Base-by-base conservation (phyloP, 2,888 invertebrate genomes). In the Troides aeacus region DNA sequence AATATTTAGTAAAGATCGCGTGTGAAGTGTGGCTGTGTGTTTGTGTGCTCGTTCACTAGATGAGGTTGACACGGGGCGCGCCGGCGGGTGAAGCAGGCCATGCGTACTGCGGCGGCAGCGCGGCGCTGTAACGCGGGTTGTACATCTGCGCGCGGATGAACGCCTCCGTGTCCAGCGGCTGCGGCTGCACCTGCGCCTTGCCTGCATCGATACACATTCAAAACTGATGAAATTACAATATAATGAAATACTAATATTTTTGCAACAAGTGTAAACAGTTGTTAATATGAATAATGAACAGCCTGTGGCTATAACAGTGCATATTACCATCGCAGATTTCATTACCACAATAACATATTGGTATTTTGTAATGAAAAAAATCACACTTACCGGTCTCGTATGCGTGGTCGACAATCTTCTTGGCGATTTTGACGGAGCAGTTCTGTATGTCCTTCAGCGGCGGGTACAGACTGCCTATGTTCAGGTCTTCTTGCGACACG, bases 381-480 rank as follows among this genome's bases (percentile, higher is more conserved):
- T 24, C 15, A 42, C 12, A 5, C 50, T 65, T 89, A 96, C 97
- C 94, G 75, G 94, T 94, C 76, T 93, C 89, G 85, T 97, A 99
- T 1, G 97, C 97, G 84, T 96, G 96, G 68, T 97, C 95, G 64
- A 97, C 95, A 69, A 99, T 89, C 81, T 94, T 94, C 57, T 94
- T 94, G 30, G 98, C 99, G 79, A 99, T 98, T 83, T 95, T 94
- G 67, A 98, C 89, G 0, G 99, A 99, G 82, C 98, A 97, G 72
- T 96, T 94, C 77, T 96, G 95, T 76, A 99, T 98, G 72, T 94
- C 93, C 58, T 94, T 92, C 18, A 99, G 93, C 0, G 98, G 98
- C 24, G 99, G 99, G 89, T 99, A 99, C 67, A 99, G 93, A 74
- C 98, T 95, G 71, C 99, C 99, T 68, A 94, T 94, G 1, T 94